Evolutionary conservation across 2,797 vertebrate genomes (phyloP).

Genomic region (Ctenosaura bakeri): DNA sequence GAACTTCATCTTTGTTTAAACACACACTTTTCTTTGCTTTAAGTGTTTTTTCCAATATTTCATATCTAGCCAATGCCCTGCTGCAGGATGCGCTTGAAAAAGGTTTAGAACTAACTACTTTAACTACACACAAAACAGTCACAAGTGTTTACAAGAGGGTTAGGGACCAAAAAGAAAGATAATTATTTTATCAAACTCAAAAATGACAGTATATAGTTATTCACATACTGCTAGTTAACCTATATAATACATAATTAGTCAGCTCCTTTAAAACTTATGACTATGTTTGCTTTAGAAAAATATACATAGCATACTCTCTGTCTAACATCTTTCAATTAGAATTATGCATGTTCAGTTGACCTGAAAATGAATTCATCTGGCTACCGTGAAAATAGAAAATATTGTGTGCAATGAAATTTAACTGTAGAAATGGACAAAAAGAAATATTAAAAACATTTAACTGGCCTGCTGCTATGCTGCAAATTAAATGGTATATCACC

Average conservation of each 20-base stretch:
- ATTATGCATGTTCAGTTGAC: neutral
- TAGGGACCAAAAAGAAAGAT: constrained; percentile 60
- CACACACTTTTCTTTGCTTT: constrained; percentile 58
- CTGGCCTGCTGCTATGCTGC: neutral
- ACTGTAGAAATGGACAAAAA: neutral
- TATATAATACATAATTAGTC: constrained; percentile 23
- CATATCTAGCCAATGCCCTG: constrained; percentile 76
- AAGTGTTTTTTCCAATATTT: constrained; percentile 65
- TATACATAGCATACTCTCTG: neutral
- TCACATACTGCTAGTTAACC: neutral
- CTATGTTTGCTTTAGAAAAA: neutral
- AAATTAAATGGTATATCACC: neutral
- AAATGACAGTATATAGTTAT: constrained; percentile 21
- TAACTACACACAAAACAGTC: constrained; percentile 50
- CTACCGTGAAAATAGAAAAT: neutral
- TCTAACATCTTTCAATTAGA: neutral
- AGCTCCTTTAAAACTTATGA: constrained; percentile 17
- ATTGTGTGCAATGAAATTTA: constrained; percentile 9
- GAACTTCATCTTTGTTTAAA: constrained; percentile 65
- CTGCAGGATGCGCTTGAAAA: constrained; percentile 77
- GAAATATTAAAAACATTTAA: neutral
- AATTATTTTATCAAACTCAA: constrained; percentile 20
- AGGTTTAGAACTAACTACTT: constrained; percentile 70
- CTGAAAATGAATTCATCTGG: neutral
- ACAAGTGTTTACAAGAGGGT: constrained; percentile 45